Conservation (phyloP, 2,113 vertebrate genomes). For the Thunnus thynnus region DNA sequence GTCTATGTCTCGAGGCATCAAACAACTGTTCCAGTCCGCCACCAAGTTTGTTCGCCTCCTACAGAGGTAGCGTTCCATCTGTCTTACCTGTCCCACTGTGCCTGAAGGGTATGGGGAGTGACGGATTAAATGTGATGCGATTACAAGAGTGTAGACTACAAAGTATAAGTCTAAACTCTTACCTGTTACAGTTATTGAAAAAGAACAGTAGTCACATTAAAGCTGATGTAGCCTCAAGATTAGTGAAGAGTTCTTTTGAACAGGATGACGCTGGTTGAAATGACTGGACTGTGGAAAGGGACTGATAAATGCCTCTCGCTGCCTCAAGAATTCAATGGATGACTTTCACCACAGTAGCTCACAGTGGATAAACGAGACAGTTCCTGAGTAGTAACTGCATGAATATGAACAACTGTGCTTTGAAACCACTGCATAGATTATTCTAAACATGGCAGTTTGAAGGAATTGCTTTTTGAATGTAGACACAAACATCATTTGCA, state of each 20-base stretch:
- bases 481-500: background rate
- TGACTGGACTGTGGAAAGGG: constrained; percentile 13
- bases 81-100: constrained; percentile 31
- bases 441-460: too few species aligned
- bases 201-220: constrained; percentile 50
- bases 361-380: background rate
- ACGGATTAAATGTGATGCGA: constrained; percentile 39
- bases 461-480: background rate
- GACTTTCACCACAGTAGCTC: background rate
- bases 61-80: constrained; percentile 80
- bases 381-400: too few species aligned
- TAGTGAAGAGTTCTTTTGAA: constrained; percentile 22
- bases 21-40: constrained; percentile 86
- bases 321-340: background rate
- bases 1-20: constrained; percentile 84
- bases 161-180: constrained; percentile 21
- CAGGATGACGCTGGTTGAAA: constrained; percentile 22
- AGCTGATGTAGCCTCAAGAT: constrained; percentile 32
- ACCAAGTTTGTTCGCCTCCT: constrained; percentile 86
- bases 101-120: constrained; percentile 29
- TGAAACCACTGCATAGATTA: background rate
- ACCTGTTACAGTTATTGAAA: constrained; percentile 36
- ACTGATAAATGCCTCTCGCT: constrained; percentile 23
- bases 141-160: constrained; percentile 25
- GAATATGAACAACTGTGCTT: too few species aligned